Evolutionary conservation across 2,888 invertebrate genomes (phyloP).

Genomic region (Pristionchus japonicus): DNA sequence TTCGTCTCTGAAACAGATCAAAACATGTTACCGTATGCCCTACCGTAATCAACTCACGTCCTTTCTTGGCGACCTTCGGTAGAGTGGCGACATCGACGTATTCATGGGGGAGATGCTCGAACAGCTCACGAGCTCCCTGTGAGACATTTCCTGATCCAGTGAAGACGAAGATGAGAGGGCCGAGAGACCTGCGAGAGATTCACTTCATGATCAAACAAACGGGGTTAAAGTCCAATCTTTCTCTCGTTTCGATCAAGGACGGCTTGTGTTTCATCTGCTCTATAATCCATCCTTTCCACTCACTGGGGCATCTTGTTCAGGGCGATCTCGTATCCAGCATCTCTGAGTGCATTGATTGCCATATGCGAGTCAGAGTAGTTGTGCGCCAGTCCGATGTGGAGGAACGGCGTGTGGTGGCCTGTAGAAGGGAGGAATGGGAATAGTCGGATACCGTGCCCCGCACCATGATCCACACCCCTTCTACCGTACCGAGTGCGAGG

Average conservation of each 20-base stretch:
- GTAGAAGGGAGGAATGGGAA: slow-evolving; percentile 87
- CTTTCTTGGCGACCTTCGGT: slow-evolving; percentile 94
- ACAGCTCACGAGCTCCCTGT: slow-evolving; percentile 83
- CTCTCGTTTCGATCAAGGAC: too few relatives aligned
- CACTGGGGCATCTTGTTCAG: slow-evolving; percentile 92
- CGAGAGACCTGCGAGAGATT: slow-evolving; percentile 83
- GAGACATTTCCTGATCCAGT: slow-evolving; percentile 98
- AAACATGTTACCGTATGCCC: background rate
- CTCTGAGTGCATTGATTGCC: slow-evolving; percentile 96
- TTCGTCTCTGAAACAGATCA: slow-evolving; percentile 83
- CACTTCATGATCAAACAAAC: background rate
- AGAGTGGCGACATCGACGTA: slow-evolving; percentile 95
- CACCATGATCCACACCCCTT: background rate
- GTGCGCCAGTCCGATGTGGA: slow-evolving; percentile 98
- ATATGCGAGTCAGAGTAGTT: slow-evolving; percentile 98
- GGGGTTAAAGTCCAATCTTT: too few relatives aligned
- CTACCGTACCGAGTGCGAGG: slow-evolving; percentile 45
- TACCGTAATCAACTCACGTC: slow-evolving; percentile 82
- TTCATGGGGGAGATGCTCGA: slow-evolving; percentile 96
- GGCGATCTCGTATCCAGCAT: slow-evolving; percentile 98
- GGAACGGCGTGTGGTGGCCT: slow-evolving; percentile 98
- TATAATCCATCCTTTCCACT: background rate
- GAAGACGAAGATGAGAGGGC: slow-evolving; percentile 96
- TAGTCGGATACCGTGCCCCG: background rate
- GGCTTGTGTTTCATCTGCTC: background rate